A percentile compares a stretch with the other conserved stretches of the same genome.
Evolutionary conservation across 2,797 vertebrate species (phyloP).

Genomic region (Sus cebifrons): DNA sequence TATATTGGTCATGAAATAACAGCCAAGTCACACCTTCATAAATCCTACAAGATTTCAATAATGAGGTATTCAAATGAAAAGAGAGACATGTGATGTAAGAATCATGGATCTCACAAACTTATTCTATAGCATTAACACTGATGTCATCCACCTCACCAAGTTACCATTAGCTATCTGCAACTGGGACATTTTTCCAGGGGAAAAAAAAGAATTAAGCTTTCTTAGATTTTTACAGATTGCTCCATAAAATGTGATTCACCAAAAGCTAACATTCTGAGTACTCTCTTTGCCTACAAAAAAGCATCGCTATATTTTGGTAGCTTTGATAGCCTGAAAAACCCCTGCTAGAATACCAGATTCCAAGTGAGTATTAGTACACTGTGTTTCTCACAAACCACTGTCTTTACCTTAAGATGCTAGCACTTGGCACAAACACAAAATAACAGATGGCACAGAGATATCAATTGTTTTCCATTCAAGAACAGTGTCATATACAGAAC

Average conservation of each 20-base stretch:
- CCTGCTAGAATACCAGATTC: conserved; percentile 19
- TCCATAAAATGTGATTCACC: neutral
- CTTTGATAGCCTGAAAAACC: neutral
- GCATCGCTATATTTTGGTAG: neutral
- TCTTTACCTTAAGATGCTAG: neutral
- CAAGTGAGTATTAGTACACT: neutral
- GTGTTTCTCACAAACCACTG: neutral
- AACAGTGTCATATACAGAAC: conserved; percentile 52
- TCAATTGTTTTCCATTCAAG: conserved; percentile 59
- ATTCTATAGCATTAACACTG: neutral
- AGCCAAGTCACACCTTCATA: neutral
- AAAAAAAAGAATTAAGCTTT: neutral
- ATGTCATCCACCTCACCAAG: neutral
- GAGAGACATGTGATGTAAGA: neutral
- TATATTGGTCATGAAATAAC: neutral
- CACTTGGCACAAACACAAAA: conserved; percentile 50
- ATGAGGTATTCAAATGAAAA: neutral
- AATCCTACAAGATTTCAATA: neutral
- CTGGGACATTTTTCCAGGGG: neutral
- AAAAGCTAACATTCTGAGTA: neutral
- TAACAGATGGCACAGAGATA: conserved; percentile 70
- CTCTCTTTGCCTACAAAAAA: conserved; percentile 1
- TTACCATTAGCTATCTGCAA: neutral
- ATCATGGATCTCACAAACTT: neutral
- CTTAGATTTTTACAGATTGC: neutral